These are phyloP conservation scores for Mythimna lalbum DNA, from an alignment of 2,888 invertebrate genomes.

Conservation along the genomic window DNA sequence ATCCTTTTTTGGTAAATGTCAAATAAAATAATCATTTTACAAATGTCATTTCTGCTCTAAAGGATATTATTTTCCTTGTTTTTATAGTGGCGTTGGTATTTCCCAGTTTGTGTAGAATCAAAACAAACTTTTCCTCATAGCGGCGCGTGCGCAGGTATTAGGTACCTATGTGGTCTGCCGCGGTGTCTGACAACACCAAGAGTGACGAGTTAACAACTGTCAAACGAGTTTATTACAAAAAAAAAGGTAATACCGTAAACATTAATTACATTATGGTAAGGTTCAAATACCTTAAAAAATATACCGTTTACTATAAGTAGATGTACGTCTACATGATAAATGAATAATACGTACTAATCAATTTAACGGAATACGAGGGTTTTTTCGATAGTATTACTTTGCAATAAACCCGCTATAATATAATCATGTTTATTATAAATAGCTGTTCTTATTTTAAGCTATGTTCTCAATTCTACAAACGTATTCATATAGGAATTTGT, in stretches of 20 bases:
- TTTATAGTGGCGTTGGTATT: slow-evolving; percentile 46
- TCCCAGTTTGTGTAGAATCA: slow-evolving; percentile 31
- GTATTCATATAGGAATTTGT: not conserved
- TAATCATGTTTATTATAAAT: slow-evolving; percentile 9
- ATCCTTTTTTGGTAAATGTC: slow-evolving; percentile 16
- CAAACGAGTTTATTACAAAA: slow-evolving; percentile 6
- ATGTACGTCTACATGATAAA: not conserved
- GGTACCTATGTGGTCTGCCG: slow-evolving; percentile 5
- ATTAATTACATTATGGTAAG: slow-evolving; percentile 19
- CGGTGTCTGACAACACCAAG: slow-evolving; percentile 23
- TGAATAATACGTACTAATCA: slow-evolving; percentile 6
- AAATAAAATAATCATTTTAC: not conserved
- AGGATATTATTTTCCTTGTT: slow-evolving; percentile 28
- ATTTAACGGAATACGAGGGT: slow-evolving; percentile 20
- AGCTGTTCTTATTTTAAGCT: slow-evolving; percentile 4
- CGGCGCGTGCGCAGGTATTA: slow-evolving; percentile 29
- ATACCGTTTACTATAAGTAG: slow-evolving; percentile 22
- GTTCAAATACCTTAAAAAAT: slow-evolving; percentile 11
- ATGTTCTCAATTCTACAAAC: slow-evolving; percentile 2
- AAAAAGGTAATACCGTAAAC: slow-evolving; percentile 22
- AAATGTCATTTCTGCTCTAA: not conserved
- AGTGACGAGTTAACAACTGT: slow-evolving; percentile 37
- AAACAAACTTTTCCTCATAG: slow-evolving; percentile 48
- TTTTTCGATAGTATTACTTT: slow-evolving; percentile 16
- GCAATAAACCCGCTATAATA: slow-evolving; percentile 1